A percentile compares a stretch with the other conserved stretches of the same genome.
Evolutionary conservation across 2,113 vertebrate genomes (phyloP).

Genomic region (Phasianus colchicus): DNA sequence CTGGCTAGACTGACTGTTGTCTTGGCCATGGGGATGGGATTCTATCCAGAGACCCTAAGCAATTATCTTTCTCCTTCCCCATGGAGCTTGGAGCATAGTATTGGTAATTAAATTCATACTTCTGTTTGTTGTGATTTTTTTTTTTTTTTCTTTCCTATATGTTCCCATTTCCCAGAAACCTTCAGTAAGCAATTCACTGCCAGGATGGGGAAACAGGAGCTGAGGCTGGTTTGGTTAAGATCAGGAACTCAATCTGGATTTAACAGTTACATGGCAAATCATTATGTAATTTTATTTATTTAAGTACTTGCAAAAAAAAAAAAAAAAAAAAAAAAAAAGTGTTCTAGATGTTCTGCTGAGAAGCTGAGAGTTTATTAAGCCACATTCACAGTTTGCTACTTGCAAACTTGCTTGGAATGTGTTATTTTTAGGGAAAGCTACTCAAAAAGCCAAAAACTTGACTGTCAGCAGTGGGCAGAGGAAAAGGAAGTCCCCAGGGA

Average conservation of each 20-base stretch:
- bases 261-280: neutral
- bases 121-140: slow-evolving; percentile 52
- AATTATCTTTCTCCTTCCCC: slow-evolving; percentile 65
- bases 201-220: neutral
- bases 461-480: neutral
- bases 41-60: slow-evolving; percentile 69
- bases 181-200: slow-evolving; percentile 18
- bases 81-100: slow-evolving; percentile 41
- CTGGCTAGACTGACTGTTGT: slow-evolving; percentile 71
- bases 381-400: neutral
- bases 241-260: slow-evolving; percentile 10
- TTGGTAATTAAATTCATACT: slow-evolving; percentile 70
- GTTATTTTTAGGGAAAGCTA: neutral
- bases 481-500: neutral
- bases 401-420: neutral
- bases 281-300: neutral
- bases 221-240: neutral
- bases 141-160: neutral
- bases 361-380: neutral
- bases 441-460: neutral
- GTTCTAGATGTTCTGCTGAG: neutral
- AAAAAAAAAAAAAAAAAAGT: too few species aligned
- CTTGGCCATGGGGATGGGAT: slow-evolving; percentile 59
- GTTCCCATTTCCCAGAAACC: slow-evolving; percentile 61
- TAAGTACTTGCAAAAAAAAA: neutral